Evolutionary conservation across 2,888 invertebrate species (phyloP), one percentile per base, ranked within the genome.

Genomic region (Sipunculus nudus): DNA sequence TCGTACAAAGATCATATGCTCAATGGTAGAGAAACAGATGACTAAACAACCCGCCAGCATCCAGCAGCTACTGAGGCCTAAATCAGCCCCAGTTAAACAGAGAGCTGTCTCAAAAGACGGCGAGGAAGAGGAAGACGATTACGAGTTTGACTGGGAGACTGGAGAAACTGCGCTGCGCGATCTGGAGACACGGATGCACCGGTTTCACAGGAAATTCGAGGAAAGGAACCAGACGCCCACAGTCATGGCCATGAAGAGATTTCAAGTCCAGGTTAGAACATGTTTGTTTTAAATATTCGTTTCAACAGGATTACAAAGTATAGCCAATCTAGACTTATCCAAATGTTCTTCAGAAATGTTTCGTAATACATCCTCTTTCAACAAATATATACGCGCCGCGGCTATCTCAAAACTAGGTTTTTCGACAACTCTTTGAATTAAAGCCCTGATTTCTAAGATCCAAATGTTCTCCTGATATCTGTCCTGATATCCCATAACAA

Each of bases 81-180:
- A 46, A 26, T 67, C 59, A 47, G 67, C 31, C n/a, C 60, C 47
- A 48, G 49, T 3, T 39, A 62, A 23, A 23, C 53, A 25, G 48
- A 49, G 67, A 25, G 67, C 68, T 13, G 61, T 57, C 21, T 59
- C 65, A 3, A 61, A 69, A 19, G 49, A 59, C 16, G 53, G 53
- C 2, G 61, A 54, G 31, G 53, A 50, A 25, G 48, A 29, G 16
- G 59, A 61, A 48, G 71, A 73, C 8, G 67, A 65, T 8, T 72
- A 73, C 32, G 70, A 68, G 52, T 79, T 78, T 64, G 80, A 80
- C 63, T 71, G 70, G 67, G 79, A 79, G 60, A 80, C 79, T 6
- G 77, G 80, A 60, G 76, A 77, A 16, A 53, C 61, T 0, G 73
- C 75, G 28, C 65, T 80, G 23, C 65, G 63, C 32, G 62, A 65